Evolutionary conservation across 1,140 invertebrate species (phyloP).

Genomic region (Drosophila pectinifera): DNA sequence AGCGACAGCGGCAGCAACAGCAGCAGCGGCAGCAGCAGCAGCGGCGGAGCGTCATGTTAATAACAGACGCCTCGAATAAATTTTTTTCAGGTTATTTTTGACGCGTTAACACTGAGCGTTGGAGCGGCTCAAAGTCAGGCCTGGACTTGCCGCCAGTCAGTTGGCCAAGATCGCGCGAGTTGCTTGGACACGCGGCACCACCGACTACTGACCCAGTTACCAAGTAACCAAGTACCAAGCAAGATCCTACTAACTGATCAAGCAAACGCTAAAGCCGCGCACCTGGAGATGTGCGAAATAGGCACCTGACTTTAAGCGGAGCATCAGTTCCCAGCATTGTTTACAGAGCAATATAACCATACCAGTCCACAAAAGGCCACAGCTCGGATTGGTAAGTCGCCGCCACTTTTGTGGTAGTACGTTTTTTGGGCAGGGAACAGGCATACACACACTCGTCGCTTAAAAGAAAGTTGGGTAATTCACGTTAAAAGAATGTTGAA

Average conservation of each 20-base stretch:
- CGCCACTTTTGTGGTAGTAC: conserved; percentile 13
- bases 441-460: not conserved
- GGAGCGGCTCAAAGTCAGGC: conserved; percentile 34
- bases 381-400: conserved; percentile 40
- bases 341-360: not conserved
- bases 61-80: conserved; percentile 38
- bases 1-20: not conserved
- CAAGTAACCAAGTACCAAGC: conserved; percentile 3
- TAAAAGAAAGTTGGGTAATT: conserved; percentile 42
- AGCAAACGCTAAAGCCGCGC: conserved; percentile 14
- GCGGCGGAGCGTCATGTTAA: conserved; percentile 36
- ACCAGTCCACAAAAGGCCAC: not conserved
- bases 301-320: conserved; percentile 28
- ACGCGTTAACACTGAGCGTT: conserved; percentile 67
- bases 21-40: conserved; percentile 12
- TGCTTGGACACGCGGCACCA: conserved; percentile 63
- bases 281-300: conserved; percentile 40
- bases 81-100: conserved; percentile 75
- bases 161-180: conserved; percentile 69
- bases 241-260: conserved; percentile 25
- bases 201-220: conserved; percentile 15
- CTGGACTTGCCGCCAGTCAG: conserved; percentile 56
- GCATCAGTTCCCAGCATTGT: conserved; percentile 16
- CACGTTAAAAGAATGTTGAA: not conserved
- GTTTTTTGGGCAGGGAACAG: not conserved